Percentiles rank a stretch among this genome's conserved stretches.
Evolutionary conservation across 2,888 invertebrate genomes (phyloP).

Genomic region (Habrosyne pyritoides): DNA sequence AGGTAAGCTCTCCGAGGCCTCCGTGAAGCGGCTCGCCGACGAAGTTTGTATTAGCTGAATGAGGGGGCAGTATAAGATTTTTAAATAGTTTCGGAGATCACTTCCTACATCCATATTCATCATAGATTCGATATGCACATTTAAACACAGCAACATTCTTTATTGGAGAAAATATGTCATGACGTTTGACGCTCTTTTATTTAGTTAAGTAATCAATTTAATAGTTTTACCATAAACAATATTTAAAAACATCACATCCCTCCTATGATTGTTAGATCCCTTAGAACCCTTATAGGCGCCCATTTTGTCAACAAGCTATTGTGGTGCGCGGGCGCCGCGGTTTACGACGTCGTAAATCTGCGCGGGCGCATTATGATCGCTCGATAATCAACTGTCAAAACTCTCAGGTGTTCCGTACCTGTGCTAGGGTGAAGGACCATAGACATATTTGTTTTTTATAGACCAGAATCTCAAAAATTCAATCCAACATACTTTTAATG

Average conservation of each 20-base stretch:
- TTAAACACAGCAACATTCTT: too few species aligned
- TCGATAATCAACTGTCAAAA: constrained; percentile 64
- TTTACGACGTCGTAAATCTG: constrained; percentile 74
- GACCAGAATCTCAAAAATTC: background rate
- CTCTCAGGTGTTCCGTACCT: constrained; percentile 31
- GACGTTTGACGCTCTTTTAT: too few species aligned
- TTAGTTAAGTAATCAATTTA: too few species aligned
- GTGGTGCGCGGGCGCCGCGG: constrained; percentile 58
- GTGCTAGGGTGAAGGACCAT: constrained; percentile 11
- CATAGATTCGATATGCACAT: too few species aligned
- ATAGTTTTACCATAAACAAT: too few species aligned
- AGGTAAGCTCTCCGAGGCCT: too few species aligned
- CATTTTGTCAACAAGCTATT: constrained; percentile 60
- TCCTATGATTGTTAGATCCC: constrained; percentile 12
- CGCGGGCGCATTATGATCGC: constrained; percentile 56
- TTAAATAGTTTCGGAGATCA: too few species aligned
- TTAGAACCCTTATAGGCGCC: constrained; percentile 34
- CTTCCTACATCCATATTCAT: too few species aligned
- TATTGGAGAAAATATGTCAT: too few species aligned
- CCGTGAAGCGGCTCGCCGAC: too few species aligned
- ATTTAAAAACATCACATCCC: constrained; percentile 27
- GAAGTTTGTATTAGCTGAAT: too few species aligned
- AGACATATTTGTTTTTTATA: background rate
- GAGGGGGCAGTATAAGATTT: too few species aligned
- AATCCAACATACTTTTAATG: background rate